phyloP scores from a whole-genome alignment of 2,888 invertebrate species.

The Sabatieria punctata region DNA sequence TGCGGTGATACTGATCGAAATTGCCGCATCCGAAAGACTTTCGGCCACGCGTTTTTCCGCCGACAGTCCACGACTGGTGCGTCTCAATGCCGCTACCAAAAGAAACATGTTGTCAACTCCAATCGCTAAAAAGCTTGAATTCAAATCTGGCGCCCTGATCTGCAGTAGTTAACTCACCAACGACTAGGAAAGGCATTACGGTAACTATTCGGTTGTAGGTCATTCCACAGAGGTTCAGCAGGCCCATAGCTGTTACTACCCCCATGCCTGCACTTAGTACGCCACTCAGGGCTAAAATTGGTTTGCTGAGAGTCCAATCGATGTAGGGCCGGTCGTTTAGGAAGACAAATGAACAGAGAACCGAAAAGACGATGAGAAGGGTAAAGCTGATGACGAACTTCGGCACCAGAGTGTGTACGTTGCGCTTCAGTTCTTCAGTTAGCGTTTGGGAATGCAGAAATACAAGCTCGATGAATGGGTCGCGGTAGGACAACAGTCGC shows the following conservation, averaged over 20 bases:
- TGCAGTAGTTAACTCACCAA: too few species aligned
- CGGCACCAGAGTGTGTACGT: constrained; percentile 51
- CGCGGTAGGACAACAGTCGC: too few species aligned
- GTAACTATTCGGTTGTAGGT: constrained; percentile 85
- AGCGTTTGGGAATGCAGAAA: too few species aligned
- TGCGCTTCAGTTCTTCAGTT: constrained; percentile 76
- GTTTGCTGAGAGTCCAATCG: constrained; percentile 78
- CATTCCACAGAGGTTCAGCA: constrained; percentile 69
- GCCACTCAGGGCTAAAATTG: constrained; percentile 70
- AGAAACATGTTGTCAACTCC: constrained; percentile 91
- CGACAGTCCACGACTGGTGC: constrained; percentile 49
- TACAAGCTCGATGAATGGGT: too few species aligned
- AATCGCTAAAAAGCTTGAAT: constrained; percentile 50
- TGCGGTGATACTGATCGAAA: constrained; percentile 82
- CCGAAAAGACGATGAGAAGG: constrained; percentile 23
- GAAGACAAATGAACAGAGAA: constrained; percentile 48
- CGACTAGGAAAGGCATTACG: constrained; percentile 85
- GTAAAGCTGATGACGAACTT: constrained; percentile 17
- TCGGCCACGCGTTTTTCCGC: constrained; percentile 70
- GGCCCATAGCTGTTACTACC: constrained; percentile 69
- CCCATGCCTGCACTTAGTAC: constrained; percentile 80
- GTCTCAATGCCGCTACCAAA: constrained; percentile 79
- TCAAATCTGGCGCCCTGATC: too few species aligned
- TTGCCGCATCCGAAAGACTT: constrained; percentile 77
- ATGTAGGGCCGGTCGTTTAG: too few species aligned